phyloP scores from a whole-genome alignment of 2,888 invertebrate species.

The Bhutanitis thaidina region DNA sequence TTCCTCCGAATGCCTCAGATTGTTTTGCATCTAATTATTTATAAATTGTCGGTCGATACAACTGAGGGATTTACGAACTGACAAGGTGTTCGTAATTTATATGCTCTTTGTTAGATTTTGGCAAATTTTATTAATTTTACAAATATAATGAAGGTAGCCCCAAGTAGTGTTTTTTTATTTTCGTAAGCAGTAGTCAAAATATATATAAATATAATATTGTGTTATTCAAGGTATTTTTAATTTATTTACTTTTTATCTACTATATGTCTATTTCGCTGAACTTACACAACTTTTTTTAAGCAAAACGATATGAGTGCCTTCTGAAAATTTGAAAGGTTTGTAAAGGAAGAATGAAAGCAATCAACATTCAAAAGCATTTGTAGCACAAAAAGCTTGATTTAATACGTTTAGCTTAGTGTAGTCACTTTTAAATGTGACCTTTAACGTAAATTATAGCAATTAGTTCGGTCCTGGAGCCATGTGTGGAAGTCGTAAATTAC shows the following conservation, averaged over 20 bases:
- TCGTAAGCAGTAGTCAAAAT: too few species aligned
- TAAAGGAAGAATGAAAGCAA: too few species aligned
- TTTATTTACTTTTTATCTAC: too few species aligned
- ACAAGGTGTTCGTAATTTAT: slow-evolving; percentile 29
- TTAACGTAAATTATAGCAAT: slow-evolving; percentile 52
- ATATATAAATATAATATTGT: too few species aligned
- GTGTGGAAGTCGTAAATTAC: slow-evolving; percentile 53
- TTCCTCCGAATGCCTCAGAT: slow-evolving; percentile 61
- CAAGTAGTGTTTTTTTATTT: background rate
- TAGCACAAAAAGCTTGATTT: too few species aligned
- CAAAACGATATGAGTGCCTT: too few species aligned
- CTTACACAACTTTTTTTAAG: too few species aligned
- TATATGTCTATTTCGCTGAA: too few species aligned
- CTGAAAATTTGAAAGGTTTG: too few species aligned
- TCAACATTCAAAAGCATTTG: too few species aligned
- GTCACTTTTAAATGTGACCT: slow-evolving; percentile 30
- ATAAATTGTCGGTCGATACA: slow-evolving; percentile 35
- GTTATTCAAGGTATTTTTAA: too few species aligned
- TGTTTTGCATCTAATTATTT: slow-evolving; percentile 53
- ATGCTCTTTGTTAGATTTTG: slow-evolving; percentile 33
- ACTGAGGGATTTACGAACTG: slow-evolving; percentile 56
- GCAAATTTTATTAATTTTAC: slow-evolving; percentile 48
- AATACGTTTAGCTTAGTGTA: background rate
- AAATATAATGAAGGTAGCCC: slow-evolving; percentile 35
- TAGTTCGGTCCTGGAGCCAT: slow-evolving; percentile 45